phyloP scores from a whole-genome alignment of 2,888 invertebrate genomes.

The Dasypogon diadema region DNA sequence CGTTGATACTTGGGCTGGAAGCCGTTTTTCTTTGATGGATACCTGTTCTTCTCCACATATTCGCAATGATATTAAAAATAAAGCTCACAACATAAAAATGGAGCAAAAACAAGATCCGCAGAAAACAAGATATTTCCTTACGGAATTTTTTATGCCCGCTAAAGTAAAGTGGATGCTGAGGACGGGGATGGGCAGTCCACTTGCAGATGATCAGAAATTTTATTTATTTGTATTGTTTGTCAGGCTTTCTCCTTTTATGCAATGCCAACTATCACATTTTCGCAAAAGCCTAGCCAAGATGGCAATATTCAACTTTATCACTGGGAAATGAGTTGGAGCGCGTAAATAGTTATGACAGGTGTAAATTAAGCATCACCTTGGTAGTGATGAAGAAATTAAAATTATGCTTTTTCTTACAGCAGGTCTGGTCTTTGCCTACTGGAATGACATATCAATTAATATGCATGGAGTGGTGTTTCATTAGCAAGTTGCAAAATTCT shows the following conservation, averaged over 20 bases:
- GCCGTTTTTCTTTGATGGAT: conserved; percentile 41
- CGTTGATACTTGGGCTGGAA: conserved; percentile 39
- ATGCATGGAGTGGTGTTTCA: not conserved
- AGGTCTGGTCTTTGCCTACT: not conserved
- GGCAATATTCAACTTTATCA: not conserved
- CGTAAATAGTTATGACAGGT: conserved; percentile 12
- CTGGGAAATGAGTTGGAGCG: not conserved
- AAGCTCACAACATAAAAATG: not conserved
- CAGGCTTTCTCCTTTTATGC: not conserved
- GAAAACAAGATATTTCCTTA: not conserved
- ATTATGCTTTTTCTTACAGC: not conserved
- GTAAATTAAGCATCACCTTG: not conserved
- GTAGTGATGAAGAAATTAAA: conserved; percentile 2
- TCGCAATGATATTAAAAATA: conserved; percentile 45
- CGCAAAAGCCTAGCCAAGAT: not conserved
- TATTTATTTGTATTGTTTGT: not conserved
- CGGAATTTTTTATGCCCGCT: not conserved
- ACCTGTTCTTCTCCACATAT: conserved; percentile 34
- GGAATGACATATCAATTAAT: conserved; percentile 8
- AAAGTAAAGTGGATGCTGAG: too few species aligned
- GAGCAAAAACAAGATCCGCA: not conserved
- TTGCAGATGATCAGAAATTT: not conserved
- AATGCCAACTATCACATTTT: not conserved
- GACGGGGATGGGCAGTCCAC: too few species aligned
- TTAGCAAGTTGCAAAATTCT: not conserved